Conservation (phyloP, 64 coral and sea anemone genomes). For the Montipora capricornis region DNA sequence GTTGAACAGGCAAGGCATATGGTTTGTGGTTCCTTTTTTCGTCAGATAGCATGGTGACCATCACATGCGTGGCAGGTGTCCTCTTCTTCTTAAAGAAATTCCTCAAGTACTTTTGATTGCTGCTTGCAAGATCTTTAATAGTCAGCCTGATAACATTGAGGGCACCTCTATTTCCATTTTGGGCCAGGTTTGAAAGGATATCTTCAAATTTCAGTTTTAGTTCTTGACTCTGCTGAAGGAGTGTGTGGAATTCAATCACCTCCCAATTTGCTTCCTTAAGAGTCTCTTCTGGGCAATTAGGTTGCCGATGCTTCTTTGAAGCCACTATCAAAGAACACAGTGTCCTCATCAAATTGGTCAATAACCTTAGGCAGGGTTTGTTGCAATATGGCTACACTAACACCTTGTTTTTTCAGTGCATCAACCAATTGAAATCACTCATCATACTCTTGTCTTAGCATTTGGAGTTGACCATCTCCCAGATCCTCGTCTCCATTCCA, state of each 20-base stretch:
- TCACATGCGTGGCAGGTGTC: conserved; percentile 29
- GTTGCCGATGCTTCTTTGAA: conserved; percentile 37
- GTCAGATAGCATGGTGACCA: conserved; percentile 55
- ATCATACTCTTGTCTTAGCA: conserved; percentile 16
- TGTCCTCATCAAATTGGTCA: conserved; percentile 28
- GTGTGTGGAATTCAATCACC: conserved; percentile 61
- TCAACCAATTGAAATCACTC: neutral
- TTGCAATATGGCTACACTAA: neutral
- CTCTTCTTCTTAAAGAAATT: conserved; percentile 69
- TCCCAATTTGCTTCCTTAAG: conserved; percentile 58
- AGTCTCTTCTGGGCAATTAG: conserved; percentile 51
- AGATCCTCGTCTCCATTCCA: conserved; percentile 71
- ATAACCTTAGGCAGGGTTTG: neutral
- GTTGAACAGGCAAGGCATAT: conserved; percentile 47
- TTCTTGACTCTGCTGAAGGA: conserved; percentile 59
- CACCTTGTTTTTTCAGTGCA: neutral
- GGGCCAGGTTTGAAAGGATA: neutral
- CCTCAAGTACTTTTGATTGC: conserved; percentile 12
- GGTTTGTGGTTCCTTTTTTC: conserved; percentile 51
- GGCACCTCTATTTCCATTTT: neutral
- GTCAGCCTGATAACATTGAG: neutral
- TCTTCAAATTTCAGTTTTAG: conserved; percentile 24
- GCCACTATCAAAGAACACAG: conserved; percentile 48
- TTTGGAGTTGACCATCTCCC: conserved; percentile 35
- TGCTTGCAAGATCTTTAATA: conserved; percentile 15